Conservation (phyloP, 2,888 invertebrate genomes). For the Pseudococcus longispinus region DNA sequence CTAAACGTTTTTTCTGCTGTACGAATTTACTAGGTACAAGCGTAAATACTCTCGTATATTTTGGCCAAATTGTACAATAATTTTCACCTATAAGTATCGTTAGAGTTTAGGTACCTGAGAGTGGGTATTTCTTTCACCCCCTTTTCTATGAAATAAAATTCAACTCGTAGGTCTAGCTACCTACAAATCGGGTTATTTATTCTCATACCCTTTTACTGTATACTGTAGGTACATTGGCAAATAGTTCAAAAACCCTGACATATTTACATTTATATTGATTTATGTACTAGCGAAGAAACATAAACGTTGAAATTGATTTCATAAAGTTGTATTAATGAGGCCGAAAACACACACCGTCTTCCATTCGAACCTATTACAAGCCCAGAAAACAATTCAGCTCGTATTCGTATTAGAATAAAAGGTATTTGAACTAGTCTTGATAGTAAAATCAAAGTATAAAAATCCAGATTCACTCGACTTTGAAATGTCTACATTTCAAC, state of each 20-base stretch:
- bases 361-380: not conserved
- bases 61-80: not conserved
- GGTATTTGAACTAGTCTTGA: not conserved
- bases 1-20: not conserved
- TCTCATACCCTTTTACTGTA: not conserved
- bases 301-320: not conserved
- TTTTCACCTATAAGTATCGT: not conserved
- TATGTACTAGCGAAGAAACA: not conserved
- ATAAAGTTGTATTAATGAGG: not conserved
- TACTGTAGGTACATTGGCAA: not conserved
- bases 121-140: not conserved
- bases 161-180: not conserved
- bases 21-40: not conserved
- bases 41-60: not conserved
- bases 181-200: not conserved
- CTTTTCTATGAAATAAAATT: not conserved
- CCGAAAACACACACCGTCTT: not conserved
- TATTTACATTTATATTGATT: not conserved
- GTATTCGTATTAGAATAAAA: not conserved
- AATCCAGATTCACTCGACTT: slow-evolving; percentile 27
- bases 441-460: not conserved
- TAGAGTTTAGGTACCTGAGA: not conserved
- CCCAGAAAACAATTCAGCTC: not conserved
- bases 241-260: not conserved
- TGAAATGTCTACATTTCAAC: not conserved